These are phyloP conservation scores for Indicator maculatus DNA, from an alignment of 2,113 vertebrate species.

Conservation along the genomic window DNA sequence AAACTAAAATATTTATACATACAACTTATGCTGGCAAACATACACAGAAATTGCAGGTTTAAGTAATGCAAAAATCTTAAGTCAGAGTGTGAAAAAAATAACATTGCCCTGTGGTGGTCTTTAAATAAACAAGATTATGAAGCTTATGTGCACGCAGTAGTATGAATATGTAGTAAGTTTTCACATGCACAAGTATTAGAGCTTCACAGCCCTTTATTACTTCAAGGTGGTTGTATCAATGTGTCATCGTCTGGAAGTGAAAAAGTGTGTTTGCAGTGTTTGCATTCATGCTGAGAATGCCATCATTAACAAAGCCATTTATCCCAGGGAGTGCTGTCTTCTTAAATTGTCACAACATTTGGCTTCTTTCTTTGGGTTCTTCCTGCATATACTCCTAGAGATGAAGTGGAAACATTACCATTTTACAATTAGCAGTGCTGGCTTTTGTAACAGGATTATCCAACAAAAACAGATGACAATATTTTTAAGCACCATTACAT, in stretches of 20 bases:
- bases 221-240: neutral
- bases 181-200: conserved; percentile 27
- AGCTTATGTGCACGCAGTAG: neutral
- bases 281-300: neutral
- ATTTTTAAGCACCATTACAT: neutral
- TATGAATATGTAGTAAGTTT: neutral
- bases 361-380: conserved; percentile 85
- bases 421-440: neutral
- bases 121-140: neutral
- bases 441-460: neutral
- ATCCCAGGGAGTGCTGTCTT: conserved; percentile 83
- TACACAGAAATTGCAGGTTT: neutral
- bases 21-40: neutral
- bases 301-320: neutral
- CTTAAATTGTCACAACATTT: conserved; percentile 87
- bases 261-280: neutral
- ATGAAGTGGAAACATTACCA: conserved; percentile 34
- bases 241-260: neutral
- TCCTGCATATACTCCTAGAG: conserved; percentile 85
- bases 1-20: neutral
- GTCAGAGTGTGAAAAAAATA: neutral
- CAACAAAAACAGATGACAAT: neutral
- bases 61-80: neutral
- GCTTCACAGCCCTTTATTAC: neutral
- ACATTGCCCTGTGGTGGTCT: neutral